Conservation (phyloP, 2,888 invertebrate species). For the Pantelozetes paolii region DNA sequence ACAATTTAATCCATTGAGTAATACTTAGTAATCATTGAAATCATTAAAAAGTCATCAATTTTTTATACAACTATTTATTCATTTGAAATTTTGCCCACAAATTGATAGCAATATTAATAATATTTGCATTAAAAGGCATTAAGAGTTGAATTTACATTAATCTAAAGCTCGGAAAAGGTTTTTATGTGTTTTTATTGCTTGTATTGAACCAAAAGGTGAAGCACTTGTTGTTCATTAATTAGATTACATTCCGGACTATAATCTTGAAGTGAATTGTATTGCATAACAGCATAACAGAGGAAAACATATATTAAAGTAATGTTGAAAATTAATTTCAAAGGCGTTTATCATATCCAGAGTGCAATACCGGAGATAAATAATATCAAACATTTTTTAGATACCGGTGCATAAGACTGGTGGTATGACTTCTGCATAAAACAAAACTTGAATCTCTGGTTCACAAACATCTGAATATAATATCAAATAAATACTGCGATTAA, state of each 20-base stretch:
- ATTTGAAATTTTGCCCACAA: no score
- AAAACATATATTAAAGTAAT: no score
- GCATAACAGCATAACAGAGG: background rate
- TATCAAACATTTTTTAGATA: background rate
- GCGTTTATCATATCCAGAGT: background rate
- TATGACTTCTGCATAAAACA: background rate
- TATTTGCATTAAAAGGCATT: background rate
- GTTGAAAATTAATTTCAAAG: background rate
- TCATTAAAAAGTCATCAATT: no score
- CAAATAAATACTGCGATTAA: background rate
- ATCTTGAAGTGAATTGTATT: background rate
- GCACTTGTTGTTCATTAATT: constrained; percentile 21
- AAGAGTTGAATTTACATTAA: background rate
- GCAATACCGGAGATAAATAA: background rate
- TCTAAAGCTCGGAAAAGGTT: background rate
- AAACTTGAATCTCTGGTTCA: background rate
- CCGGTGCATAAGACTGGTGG: background rate
- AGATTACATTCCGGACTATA: constrained; percentile 27
- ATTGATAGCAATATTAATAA: no score
- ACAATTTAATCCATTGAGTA: no score
- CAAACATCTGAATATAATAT: background rate
- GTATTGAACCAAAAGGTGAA: background rate
- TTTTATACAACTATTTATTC: no score
- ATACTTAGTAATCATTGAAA: no score
- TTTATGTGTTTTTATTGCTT: background rate